phyloP scores from a whole-genome alignment of 2,797 vertebrate species.

The Lemur catta region DNA sequence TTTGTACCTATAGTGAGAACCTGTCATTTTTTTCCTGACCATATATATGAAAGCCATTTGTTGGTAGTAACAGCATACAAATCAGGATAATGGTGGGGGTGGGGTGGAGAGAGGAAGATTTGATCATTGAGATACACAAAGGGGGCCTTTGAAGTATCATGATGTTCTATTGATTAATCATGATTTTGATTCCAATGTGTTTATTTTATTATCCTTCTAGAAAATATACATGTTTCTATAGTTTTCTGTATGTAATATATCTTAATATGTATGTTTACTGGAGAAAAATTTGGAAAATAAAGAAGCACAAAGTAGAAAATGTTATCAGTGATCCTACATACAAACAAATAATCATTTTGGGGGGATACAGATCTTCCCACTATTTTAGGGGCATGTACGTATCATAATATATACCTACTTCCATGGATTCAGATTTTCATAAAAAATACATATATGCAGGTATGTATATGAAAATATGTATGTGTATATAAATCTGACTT shows the following conservation, averaged over 20 bases:
- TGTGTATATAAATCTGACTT: neutral
- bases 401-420: neutral
- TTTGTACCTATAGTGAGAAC: neutral
- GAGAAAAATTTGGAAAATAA: conserved; percentile 13
- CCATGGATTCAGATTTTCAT: conserved; percentile 9
- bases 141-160: neutral
- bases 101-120: neutral
- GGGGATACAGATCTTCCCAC: neutral
- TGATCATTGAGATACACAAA: neutral
- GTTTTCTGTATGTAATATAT: neutral
- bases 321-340: neutral
- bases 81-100: neutral
- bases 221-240: neutral
- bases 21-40: neutral
- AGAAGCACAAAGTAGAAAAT: neutral
- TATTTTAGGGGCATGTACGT: neutral
- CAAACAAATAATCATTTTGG: neutral
- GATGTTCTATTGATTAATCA: neutral
- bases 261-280: neutral
- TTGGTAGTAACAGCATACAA: neutral
- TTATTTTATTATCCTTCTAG: neutral
- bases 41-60: neutral
- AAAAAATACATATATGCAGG: neutral
- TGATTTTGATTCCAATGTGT: neutral
- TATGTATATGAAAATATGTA: neutral